These are phyloP conservation scores for Propithecus coquereli DNA, from an alignment of 2,113 vertebrate species.

Conservation along the genomic window DNA sequence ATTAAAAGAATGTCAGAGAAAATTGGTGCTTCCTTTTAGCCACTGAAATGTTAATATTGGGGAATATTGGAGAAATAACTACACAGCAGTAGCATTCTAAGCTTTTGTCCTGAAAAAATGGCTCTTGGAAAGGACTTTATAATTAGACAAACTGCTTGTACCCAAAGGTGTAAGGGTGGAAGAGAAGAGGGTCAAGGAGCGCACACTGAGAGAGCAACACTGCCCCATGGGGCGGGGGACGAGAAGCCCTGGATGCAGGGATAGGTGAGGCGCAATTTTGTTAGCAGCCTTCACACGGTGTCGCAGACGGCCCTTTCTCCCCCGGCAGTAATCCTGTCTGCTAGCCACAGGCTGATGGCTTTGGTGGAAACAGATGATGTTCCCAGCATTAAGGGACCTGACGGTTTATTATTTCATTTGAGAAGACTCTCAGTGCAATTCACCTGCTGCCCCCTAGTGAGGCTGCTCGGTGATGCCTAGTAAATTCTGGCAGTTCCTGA, in stretches of 20 bases:
- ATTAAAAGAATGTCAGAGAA: neutral
- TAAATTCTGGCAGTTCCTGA: neutral
- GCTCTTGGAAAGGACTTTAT: neutral
- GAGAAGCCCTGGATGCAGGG: neutral
- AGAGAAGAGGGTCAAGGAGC: neutral
- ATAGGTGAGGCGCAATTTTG: neutral
- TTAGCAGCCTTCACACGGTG: neutral
- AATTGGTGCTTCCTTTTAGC: neutral
- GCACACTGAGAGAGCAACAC: neutral
- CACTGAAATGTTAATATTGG: neutral
- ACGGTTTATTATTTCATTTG: neutral
- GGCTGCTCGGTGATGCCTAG: neutral
- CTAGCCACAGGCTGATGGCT: neutral
- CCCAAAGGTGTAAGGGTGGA: neutral
- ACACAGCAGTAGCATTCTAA: neutral
- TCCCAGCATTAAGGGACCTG: neutral
- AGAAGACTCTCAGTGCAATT: neutral
- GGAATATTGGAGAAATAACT: neutral
- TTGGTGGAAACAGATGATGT: neutral
- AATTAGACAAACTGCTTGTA: neutral
- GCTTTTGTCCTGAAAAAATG: neutral
- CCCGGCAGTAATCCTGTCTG: neutral
- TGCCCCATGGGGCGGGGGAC: neutral
- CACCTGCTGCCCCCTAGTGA: slow-evolving; percentile 29
- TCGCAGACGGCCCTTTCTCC: neutral